A percentile compares a stretch with the other conserved stretches of the same genome.
phyloP scores from a whole-genome alignment of 2,113 vertebrate species.

The Caretta caretta region DNA sequence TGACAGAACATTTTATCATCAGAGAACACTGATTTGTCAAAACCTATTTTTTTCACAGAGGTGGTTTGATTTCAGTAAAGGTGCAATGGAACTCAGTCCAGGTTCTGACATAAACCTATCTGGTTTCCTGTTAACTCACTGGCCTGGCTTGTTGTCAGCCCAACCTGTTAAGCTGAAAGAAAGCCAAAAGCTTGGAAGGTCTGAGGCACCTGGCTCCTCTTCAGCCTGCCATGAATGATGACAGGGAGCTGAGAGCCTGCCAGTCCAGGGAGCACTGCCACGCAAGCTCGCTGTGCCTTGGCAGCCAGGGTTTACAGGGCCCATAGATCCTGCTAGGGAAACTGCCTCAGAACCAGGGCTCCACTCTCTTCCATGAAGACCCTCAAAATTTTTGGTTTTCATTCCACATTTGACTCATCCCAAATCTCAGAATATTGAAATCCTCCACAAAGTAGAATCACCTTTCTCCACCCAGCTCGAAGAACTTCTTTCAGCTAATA shows the following conservation, averaged over 20 bases:
- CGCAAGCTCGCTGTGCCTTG: no score
- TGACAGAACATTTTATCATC: background rate
- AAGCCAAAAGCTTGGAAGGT: no score
- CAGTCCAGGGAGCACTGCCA: background rate
- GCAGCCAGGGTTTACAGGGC: background rate
- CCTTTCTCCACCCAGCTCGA: background rate
- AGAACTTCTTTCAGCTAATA: background rate
- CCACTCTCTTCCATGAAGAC: background rate
- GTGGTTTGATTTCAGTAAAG: background rate
- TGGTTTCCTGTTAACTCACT: background rate
- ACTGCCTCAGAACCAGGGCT: background rate
- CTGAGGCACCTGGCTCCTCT: background rate
- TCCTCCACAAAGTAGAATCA: background rate
- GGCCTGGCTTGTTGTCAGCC: background rate
- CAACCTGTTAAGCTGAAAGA: no score
- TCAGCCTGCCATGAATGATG: background rate
- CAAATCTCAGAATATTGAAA: background rate
- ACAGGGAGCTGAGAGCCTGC: background rate
- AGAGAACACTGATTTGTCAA: background rate
- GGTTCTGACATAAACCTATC: background rate
- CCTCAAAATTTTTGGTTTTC: background rate
- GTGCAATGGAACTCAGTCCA: background rate
- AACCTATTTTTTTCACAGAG: background rate
- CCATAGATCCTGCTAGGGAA: background rate
- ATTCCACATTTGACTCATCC: background rate